These are phyloP conservation scores for Pseudomyrmex cubaensis DNA, from an alignment of 1,140 invertebrate genomes.

Conservation along the genomic window DNA sequence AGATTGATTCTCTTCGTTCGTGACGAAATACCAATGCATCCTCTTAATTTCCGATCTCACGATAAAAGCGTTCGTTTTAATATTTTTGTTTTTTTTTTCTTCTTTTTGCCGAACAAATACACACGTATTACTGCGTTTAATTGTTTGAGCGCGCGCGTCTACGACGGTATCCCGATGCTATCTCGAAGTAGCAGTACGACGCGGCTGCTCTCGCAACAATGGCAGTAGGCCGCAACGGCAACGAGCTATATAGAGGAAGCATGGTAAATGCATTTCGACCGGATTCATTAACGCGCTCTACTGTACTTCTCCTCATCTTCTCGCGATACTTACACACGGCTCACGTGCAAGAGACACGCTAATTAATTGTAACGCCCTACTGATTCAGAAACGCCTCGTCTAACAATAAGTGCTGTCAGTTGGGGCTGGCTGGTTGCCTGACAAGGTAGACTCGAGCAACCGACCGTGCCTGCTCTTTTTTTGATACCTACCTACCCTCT, in stretches of 20 bases:
- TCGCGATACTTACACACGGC: constrained; percentile 49
- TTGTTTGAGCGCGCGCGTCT: no score
- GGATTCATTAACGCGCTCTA: constrained; percentile 36
- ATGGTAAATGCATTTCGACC: constrained; percentile 33
- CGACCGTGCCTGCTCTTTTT: background rate
- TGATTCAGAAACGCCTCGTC: constrained; percentile 72
- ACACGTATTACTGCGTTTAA: no score
- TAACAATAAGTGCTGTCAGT: constrained; percentile 45
- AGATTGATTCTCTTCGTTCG: no score
- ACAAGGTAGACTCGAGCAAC: constrained; percentile 35
- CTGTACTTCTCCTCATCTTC: constrained; percentile 12
- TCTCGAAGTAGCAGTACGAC: background rate
- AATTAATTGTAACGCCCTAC: constrained; percentile 77
- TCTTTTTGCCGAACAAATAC: no score
- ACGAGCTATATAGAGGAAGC: constrained; percentile 34
- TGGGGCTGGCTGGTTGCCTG: constrained; percentile 32
- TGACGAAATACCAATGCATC: no score
- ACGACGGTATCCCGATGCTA: background rate
- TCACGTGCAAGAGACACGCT: constrained; percentile 60
- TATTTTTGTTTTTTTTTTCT: no score
- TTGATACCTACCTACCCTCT: background rate
- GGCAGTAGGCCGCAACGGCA: background rate
- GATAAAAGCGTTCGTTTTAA: no score
- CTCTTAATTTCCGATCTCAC: no score
- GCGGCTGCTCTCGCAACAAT: background rate